A percentile compares a stretch with the other conserved stretches of the same genome.
Conservation (phyloP, 2,888 invertebrate species). For the Paralinhomoeus sp. region DNA sequence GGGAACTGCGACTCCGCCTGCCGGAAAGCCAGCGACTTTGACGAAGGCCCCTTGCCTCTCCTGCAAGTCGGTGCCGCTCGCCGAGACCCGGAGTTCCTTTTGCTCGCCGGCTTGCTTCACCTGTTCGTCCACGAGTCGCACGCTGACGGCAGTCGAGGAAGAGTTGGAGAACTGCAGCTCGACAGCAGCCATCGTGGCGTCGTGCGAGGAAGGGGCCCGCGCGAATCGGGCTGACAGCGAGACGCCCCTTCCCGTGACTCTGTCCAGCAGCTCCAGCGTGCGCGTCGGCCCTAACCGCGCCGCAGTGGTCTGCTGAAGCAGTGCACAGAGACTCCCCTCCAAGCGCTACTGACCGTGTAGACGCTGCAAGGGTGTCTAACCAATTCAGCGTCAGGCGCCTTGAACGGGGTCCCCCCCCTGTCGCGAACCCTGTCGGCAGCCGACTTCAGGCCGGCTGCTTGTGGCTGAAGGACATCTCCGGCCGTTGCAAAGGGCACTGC, state of each 20-base stretch:
- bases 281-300: conserved; percentile 6
- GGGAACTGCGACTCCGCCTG: conserved; percentile 6
- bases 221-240: conserved; percentile 39
- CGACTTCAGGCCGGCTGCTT: too few species aligned
- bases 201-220: conserved; percentile 55
- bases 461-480: too few species aligned
- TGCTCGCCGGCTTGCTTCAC: too few species aligned
- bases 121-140: conserved; percentile 39
- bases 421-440: too few species aligned
- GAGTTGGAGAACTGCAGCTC: conserved; percentile 53
- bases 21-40: conserved; percentile 49
- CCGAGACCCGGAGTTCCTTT: conserved; percentile 34
- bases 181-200: conserved; percentile 53
- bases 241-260: conserved; percentile 30
- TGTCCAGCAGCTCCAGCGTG: conserved; percentile 24
- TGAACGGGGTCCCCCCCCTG: too few species aligned
- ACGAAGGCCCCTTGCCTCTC: too few species aligned
- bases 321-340: too few species aligned
- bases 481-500: too few species aligned
- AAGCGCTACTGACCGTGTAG: too few species aligned
- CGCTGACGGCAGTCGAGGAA: conserved; percentile 39
- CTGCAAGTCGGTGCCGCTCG: too few species aligned
- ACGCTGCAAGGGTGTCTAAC: too few species aligned
- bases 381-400: too few species aligned
- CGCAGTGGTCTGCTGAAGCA: conserved; percentile 6